A percentile compares a stretch with the other conserved stretches of the same genome.
Conservation (phyloP, 1,140 invertebrate species). For the Megalopta genalis region DNA sequence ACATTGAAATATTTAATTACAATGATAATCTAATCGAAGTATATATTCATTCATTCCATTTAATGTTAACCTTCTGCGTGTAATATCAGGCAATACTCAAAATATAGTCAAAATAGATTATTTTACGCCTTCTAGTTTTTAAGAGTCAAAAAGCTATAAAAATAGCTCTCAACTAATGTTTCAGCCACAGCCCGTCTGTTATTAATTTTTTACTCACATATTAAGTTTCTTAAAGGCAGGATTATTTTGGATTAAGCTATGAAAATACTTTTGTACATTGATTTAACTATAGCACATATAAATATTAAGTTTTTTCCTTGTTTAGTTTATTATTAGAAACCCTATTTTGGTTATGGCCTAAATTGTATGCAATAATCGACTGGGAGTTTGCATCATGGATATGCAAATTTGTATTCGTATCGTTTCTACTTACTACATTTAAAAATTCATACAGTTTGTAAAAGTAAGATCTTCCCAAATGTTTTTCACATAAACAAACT, state of each 20-base stretch:
- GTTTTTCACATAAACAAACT: slow-evolving; percentile 30
- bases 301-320: slow-evolving; percentile 55
- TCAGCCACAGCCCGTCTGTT: slow-evolving; percentile 78
- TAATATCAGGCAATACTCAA: slow-evolving; percentile 66
- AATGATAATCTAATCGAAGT: slow-evolving; percentile 40
- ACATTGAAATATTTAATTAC: slow-evolving; percentile 33
- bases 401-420: slow-evolving; percentile 44
- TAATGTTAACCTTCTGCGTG: slow-evolving; percentile 57
- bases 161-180: slow-evolving; percentile 77
- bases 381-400: slow-evolving; percentile 47
- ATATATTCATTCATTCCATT: slow-evolving; percentile 38
- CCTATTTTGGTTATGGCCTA: slow-evolving; percentile 41
- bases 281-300: slow-evolving; percentile 69
- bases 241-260: slow-evolving; percentile 74
- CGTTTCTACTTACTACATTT: slow-evolving; percentile 22
- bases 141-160: slow-evolving; percentile 79
- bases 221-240: slow-evolving; percentile 76
- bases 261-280: slow-evolving; percentile 73
- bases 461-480: slow-evolving; percentile 48
- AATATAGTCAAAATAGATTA: slow-evolving; percentile 80
- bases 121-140: slow-evolving; percentile 72
- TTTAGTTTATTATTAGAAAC: slow-evolving; percentile 50
- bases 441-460: slow-evolving; percentile 43
- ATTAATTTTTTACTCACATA: slow-evolving; percentile 72
- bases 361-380: slow-evolving; percentile 38